Base-by-base conservation (phyloP, 2,797 vertebrate species). In the Gymnoscopelus braueri region DNA sequence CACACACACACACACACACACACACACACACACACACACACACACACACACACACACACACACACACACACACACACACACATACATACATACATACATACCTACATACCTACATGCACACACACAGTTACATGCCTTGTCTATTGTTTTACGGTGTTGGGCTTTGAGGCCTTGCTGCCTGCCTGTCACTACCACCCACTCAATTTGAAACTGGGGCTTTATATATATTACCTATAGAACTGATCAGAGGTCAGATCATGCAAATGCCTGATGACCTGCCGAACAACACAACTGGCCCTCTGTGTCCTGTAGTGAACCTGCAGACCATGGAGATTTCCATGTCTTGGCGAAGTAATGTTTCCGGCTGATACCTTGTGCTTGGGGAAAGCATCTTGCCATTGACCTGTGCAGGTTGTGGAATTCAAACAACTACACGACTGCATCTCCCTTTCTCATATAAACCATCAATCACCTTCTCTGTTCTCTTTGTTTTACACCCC, bases 401-500 rank as follows among this genome's bases (percentile, higher is more conserved):
- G 55, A 66, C 67, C 15, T 52, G 8, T n/a, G 6, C 15, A 26
- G 0, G 3, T 13, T 47, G 29, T n/a, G 64, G 50, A 9, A 56
- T 60, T 57, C 58, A 56, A 60, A 51, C 44, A 60, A 65, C 35
- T 24, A 56, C 12, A 55, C 53, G 65, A 59, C 23, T 52, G 10
- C 53, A 19, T 69, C 67, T 54, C 24, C 26, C 80, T 60, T 69
- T 72, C 59, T 71, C 62, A 65, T 63, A 48, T 75, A 63, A 50
- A 15, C 72, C 39, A 59, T 68, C 51, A 12, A 56, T 53, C 74
- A 59, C 59, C 47, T 63, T 68, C 71, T 26, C 50, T 29, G 53
- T 32, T 71, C 39, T 61, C 63, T 78, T 72, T 69, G 65, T 51
- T n/a, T 73, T 71, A 82, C 68, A 35, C 77, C 72, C 65, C 57